phyloP scores from a whole-genome alignment of 2,888 invertebrate species.

The Hydrotaea diabolus region DNA sequence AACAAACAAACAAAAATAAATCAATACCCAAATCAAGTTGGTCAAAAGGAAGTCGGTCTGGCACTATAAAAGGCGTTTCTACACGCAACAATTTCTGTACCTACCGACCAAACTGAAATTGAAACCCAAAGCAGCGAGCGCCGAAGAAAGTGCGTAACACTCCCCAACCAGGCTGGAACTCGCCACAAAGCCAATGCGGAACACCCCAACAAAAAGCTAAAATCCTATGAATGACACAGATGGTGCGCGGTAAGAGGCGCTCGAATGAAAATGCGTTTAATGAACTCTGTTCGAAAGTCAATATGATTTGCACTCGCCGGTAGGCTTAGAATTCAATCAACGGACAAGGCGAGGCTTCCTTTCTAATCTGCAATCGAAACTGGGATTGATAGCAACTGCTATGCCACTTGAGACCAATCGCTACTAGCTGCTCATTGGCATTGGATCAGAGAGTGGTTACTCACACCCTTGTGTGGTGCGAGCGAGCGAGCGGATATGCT shows the following conservation, averaged over 20 bases:
- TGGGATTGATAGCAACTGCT: background rate
- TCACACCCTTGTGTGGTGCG: background rate
- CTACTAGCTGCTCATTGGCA: background rate
- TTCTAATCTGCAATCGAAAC: background rate
- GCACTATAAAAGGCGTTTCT: slow-evolving; percentile 46
- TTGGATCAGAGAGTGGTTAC: background rate
- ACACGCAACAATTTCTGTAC: slow-evolving; percentile 60
- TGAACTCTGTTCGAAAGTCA: slow-evolving; percentile 43
- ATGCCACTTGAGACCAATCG: background rate
- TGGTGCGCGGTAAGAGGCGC: background rate
- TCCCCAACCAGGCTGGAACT: background rate
- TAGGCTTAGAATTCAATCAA: background rate
- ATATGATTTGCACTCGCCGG: background rate
- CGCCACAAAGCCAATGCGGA: background rate
- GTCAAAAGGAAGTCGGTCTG: slow-evolving; percentile 66
- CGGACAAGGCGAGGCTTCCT: too few species aligned
- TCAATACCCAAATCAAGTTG: slow-evolving; percentile 57
- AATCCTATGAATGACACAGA: background rate
- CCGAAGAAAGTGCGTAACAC: slow-evolving; percentile 50
- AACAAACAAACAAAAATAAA: slow-evolving; percentile 63
- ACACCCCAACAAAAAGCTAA: background rate
- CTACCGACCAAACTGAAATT: slow-evolving; percentile 16
- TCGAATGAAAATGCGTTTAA: slow-evolving; percentile 40
- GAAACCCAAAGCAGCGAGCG: background rate
- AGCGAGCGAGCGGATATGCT: background rate